These are phyloP conservation scores for Temnothorax nylanderi DNA, from an alignment of 1,140 invertebrate species.

Conservation along the genomic window DNA sequence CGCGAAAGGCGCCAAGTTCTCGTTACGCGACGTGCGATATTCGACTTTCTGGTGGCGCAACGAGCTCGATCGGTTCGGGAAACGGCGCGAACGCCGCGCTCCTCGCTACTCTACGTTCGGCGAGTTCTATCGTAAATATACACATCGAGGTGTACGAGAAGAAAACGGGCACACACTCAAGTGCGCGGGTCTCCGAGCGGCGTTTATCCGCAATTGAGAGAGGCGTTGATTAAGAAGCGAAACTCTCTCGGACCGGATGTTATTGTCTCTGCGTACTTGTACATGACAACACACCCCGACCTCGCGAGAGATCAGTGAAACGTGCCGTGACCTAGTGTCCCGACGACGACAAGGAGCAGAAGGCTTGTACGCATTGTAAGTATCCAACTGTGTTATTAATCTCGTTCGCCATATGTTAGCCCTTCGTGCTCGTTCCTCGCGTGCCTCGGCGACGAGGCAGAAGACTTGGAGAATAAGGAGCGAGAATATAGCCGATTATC, in stretches of 20 bases:
- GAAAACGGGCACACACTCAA: constrained; percentile 43
- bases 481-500: background rate
- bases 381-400: constrained; percentile 21
- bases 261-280: constrained; percentile 5
- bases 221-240: background rate
- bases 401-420: constrained; percentile 62
- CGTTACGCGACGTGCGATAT: background rate
- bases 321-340: constrained; percentile 65
- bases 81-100: background rate
- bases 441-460: background rate
- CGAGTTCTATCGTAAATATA: constrained; percentile 11
- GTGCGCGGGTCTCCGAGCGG: constrained; percentile 29
- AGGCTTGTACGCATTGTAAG: constrained; percentile 65
- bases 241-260: constrained; percentile 52
- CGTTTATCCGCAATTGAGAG: background rate
- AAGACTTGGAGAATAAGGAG: too few relatives aligned
- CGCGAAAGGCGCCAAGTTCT: background rate
- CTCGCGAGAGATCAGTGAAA: constrained; percentile 57
- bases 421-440: background rate
- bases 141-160: background rate
- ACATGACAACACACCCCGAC: constrained; percentile 1
- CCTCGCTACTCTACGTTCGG: background rate
- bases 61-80: background rate
- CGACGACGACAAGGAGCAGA: constrained; percentile 59
- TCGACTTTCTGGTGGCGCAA: background rate